Conservation (phyloP, 2,797 vertebrate species). For the Chiloscyllium punctatum region DNA sequence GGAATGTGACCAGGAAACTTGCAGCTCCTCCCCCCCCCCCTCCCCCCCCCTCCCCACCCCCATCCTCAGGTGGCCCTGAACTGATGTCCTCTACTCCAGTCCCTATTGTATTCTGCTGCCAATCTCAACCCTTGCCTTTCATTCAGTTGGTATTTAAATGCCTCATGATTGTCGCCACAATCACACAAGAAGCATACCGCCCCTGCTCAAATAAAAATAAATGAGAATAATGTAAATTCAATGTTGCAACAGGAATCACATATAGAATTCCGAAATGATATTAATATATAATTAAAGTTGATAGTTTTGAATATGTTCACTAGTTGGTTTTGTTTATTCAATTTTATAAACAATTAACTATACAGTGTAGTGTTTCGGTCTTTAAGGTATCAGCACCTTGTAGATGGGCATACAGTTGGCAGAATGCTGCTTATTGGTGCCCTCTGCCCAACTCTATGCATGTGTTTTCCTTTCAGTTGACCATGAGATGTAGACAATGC, state of each 20-base stretch:
- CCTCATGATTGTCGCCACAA: constrained; percentile 56
- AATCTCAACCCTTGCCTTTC: constrained; percentile 51
- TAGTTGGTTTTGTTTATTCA: background rate
- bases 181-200: constrained; percentile 41
- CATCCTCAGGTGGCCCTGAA: constrained; percentile 57
- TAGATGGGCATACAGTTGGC: background rate
- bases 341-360: background rate
- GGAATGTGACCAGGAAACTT: constrained; percentile 57
- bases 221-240: constrained; percentile 20
- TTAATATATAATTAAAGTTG: constrained; percentile 42
- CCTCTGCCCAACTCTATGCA: background rate
- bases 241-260: constrained; percentile 47
- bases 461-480: background rate
- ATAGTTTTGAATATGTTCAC: background rate
- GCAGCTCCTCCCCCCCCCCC: constrained; percentile 39
- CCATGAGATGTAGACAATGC: background rate
- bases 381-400: background rate
- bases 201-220: background rate
- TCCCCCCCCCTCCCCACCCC: constrained; percentile 37
- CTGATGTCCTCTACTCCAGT: constrained; percentile 55
- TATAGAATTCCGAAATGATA: constrained; percentile 42
- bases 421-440: background rate
- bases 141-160: constrained; percentile 66
- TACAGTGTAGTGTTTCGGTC: background rate
- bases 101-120: constrained; percentile 53